phyloP scores from a whole-genome alignment of 2,113 vertebrate species.

The Larimichthys polyactis region DNA sequence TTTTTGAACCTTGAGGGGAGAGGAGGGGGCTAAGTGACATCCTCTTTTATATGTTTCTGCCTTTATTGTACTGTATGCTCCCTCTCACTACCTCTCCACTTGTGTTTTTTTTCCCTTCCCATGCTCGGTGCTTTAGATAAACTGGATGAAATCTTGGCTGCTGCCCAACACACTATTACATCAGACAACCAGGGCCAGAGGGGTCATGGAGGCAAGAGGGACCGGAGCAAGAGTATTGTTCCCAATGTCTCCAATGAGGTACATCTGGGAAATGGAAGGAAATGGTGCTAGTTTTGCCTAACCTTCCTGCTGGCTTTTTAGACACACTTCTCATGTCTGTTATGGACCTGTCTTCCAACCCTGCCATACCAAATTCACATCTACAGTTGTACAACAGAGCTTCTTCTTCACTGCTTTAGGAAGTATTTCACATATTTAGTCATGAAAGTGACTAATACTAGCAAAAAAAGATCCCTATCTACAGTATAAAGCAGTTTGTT shows the following conservation, averaged over 20 bases:
- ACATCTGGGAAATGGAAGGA: conserved; percentile 54
- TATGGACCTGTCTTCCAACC: neutral
- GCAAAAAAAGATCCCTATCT: conserved; percentile 42
- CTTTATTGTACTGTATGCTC: conserved; percentile 24
- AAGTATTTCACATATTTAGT: conserved; percentile 52
- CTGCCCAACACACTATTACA: conserved; percentile 93
- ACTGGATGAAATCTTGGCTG: conserved; percentile 94
- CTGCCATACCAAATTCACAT: conserved; percentile 1
- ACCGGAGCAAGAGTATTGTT: conserved; percentile 88
- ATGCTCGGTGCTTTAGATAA: conserved; percentile 84
- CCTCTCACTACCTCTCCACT: conserved; percentile 14
- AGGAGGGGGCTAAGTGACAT: conserved; percentile 25
- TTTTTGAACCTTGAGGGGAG: conserved; percentile 38
- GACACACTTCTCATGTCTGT: neutral
- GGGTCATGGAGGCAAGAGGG: conserved; percentile 88
- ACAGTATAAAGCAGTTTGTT: conserved; percentile 38
- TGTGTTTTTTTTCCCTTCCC: conserved; percentile 11
- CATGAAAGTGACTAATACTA: conserved; percentile 64
- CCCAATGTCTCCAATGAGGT: conserved; percentile 89
- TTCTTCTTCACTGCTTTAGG: conserved; percentile 36
- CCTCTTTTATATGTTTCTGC: conserved; percentile 29
- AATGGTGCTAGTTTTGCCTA: conserved; percentile 15
- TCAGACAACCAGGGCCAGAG: conserved; percentile 89
- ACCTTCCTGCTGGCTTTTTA: conserved; percentile 11
- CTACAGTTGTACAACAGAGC: neutral